phyloP scores from a whole-genome alignment of 2,113 vertebrate species.

The Gulo gulo region DNA sequence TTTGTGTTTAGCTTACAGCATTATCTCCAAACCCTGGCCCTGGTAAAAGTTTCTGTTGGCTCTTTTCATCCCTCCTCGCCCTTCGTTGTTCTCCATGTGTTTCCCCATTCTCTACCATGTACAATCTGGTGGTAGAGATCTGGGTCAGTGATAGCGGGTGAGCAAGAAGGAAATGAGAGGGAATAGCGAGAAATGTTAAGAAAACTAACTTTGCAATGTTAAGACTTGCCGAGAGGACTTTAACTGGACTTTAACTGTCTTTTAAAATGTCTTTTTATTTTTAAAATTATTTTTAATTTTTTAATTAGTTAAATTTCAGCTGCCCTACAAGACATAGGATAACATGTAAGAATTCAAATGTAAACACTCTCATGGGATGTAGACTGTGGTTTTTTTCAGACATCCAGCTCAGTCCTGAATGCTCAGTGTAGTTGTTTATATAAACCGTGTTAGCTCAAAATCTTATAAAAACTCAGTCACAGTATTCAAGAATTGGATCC shows the following conservation, averaged over 20 bases:
- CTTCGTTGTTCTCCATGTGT: neutral
- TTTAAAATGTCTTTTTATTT: neutral
- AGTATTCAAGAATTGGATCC: conserved; percentile 34
- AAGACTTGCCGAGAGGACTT: neutral
- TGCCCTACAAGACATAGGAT: neutral
- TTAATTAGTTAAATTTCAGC: neutral
- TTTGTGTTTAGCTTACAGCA: neutral
- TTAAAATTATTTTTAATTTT: neutral
- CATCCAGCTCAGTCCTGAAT: neutral
- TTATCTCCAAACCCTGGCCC: conserved; percentile 31
- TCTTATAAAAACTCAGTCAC: conserved; percentile 17
- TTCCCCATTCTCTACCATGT: conserved; percentile 11
- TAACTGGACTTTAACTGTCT: neutral
- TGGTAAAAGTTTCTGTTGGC: conserved; percentile 49
- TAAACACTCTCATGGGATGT: neutral
- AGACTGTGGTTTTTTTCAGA: neutral
- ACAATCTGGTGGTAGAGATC: conserved; percentile 29
- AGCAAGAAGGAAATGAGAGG: neutral
- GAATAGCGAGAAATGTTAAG: neutral
- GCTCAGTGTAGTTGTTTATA: neutral
- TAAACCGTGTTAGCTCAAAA: conserved; percentile 32
- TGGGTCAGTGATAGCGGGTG: conserved; percentile 25
- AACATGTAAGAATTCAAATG: neutral
- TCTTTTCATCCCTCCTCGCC: conserved; percentile 7
- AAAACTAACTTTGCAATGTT: neutral